These are phyloP conservation scores for Keiferia lycopersicella DNA, from an alignment of 2,888 invertebrate genomes.

Conservation along the genomic window DNA sequence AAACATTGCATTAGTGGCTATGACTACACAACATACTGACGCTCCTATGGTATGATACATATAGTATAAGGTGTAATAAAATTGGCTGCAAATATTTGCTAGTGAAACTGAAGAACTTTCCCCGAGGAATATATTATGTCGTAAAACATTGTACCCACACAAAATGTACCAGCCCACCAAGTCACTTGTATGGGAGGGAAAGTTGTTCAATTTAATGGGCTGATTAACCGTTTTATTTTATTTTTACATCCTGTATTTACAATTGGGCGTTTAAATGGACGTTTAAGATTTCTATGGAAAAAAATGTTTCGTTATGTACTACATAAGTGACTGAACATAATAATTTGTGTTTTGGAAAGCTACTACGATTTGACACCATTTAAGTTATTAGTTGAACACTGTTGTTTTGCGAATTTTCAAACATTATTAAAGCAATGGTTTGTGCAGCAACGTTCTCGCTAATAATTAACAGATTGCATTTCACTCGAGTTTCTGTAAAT, in stretches of 20 bases:
- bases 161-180: too few relatives aligned
- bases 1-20: conserved; percentile 63
- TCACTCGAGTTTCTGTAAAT: not conserved
- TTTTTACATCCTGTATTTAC: too few relatives aligned
- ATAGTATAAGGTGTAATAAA: too few relatives aligned
- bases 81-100: too few relatives aligned
- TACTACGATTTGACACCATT: not conserved
- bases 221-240: too few relatives aligned
- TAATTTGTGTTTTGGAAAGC: not conserved
- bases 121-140: too few relatives aligned
- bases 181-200: too few relatives aligned
- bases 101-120: too few relatives aligned
- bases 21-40: not conserved
- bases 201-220: too few relatives aligned
- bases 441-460: not conserved
- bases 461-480: not conserved
- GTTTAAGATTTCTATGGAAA: not conserved
- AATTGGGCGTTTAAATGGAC: not conserved
- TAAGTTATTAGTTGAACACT: not conserved
- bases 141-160: too few relatives aligned
- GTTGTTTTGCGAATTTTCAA: not conserved
- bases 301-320: not conserved
- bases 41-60: too few relatives aligned
- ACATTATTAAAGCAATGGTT: not conserved
- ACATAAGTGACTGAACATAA: not conserved